Evolutionary conservation across 2,888 invertebrate genomes (phyloP), one percentile per base, ranked within the genome.

Genomic region (Lamellibrachia satsuma): DNA sequence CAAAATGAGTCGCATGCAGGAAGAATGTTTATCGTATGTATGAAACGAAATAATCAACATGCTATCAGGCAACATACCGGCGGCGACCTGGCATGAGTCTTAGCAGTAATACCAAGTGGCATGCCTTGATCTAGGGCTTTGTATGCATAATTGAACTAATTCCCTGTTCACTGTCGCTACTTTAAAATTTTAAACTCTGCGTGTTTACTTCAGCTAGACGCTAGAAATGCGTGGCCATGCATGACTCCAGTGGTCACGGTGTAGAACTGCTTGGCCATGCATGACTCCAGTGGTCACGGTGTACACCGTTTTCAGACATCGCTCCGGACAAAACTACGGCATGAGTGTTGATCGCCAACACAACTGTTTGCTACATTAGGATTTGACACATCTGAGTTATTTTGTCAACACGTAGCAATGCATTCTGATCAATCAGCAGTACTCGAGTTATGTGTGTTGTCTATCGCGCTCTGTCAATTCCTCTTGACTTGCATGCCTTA

Each of bases 301-400:
- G 75, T 75, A 22, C 22, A 15, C 22, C 75, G 75, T 75, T 75
- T 22, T 75, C 4, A n/a, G 75, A 75, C 75, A 75, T 75, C 22
- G 22, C 75, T 6, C 6, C 75, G 75, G 22, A 75, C 75, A 15
- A 57, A 57, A 11, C 11, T 57, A 57, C 8, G 57, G 57, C 57
- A 15, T 8, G 75, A n/a, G 6, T 75, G 75, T 75, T 75, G 75
- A 75, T 75, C 75, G 75, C 75, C 22, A 22, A 75, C n/a, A 22
- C 75, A 75, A n/a, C 75, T 75, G 22, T 75, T 75, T 75, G 15
- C n/a, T 75, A 75, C 75, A 22, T 75, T 75, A 15, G 75, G n/a
- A 75, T 75, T 15, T n/a, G 75, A 75, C 75, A 75, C 75, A 75
- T 75, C 75, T 15, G 75, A 75, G 75, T 75, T 75, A 75, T 75